Percentiles rank a stretch among this genome's conserved stretches.
These are phyloP conservation scores for Chromoteleia sp. DNA, from an alignment of 2,888 invertebrate species.

Conservation along the genomic window DNA sequence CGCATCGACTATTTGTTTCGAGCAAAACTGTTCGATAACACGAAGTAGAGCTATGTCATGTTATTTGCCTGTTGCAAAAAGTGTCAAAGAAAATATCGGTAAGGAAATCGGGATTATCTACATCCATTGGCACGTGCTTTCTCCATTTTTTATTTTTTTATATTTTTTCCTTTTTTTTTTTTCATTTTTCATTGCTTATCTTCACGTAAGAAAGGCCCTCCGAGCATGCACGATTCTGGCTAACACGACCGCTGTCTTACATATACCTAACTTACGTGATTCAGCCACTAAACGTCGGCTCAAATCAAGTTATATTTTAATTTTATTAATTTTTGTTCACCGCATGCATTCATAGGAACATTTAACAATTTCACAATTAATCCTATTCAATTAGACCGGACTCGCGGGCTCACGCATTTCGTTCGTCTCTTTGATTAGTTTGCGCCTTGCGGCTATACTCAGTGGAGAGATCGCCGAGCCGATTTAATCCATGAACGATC, in stretches of 20 bases:
- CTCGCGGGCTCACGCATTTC: slow-evolving; percentile 32
- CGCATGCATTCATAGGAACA: slow-evolving; percentile 70
- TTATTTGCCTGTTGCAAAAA: slow-evolving; percentile 72
- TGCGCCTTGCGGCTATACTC: slow-evolving; percentile 12
- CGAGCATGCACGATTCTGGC: slow-evolving; percentile 43
- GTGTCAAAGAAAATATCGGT: slow-evolving; percentile 63
- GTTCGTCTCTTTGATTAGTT: slow-evolving; percentile 16
- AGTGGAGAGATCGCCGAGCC: slow-evolving; percentile 29
- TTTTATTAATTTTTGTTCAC: slow-evolving; percentile 23
- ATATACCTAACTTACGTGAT: slow-evolving; percentile 45
- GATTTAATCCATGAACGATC: slow-evolving; percentile 63
- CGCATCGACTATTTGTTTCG: slow-evolving; percentile 21
- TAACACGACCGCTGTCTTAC: slow-evolving; percentile 48
- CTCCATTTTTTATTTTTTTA: slow-evolving; percentile 15
- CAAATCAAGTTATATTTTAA: slow-evolving; percentile 8
- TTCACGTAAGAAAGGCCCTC: slow-evolving; percentile 40
- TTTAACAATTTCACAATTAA: slow-evolving; percentile 62
- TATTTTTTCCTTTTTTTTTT: slow-evolving; percentile 11
- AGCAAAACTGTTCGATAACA: slow-evolving; percentile 33
- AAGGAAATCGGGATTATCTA: slow-evolving; percentile 53
- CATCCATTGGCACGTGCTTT: slow-evolving; percentile 39
- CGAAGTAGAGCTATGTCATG: slow-evolving; percentile 70
- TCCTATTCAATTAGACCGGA: slow-evolving; percentile 55
- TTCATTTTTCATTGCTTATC: not conserved
- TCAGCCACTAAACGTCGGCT: slow-evolving; percentile 1